These are phyloP conservation scores for Dynastes maya DNA, from an alignment of 2,888 invertebrate species.

Conservation along the genomic window DNA sequence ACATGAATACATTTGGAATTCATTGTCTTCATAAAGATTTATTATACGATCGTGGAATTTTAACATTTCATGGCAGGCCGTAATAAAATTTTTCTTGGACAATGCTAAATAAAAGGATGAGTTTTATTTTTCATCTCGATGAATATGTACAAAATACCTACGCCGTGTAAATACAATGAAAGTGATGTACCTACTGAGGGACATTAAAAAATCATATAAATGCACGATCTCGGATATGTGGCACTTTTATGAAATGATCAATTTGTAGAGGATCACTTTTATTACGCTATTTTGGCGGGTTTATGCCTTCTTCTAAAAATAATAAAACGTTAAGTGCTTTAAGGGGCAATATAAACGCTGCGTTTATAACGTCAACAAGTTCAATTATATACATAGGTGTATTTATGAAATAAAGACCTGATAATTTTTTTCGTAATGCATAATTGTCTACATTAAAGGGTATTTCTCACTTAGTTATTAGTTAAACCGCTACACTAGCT, in stretches of 20 bases:
- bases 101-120: background rate
- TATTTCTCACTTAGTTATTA: no score
- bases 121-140: constrained; percentile 33
- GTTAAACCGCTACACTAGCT: no score
- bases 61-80: constrained; percentile 12
- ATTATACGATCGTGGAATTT: constrained; percentile 28
- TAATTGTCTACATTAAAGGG: no score
- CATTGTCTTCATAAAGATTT: constrained; percentile 42
- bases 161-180: constrained; percentile 34
- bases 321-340: constrained; percentile 39
- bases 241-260: constrained; percentile 46
- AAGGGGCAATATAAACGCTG: constrained; percentile 52
- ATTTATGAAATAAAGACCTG: no score
- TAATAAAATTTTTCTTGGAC: constrained; percentile 19
- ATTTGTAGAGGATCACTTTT: constrained; percentile 42
- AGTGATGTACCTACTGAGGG: constrained; percentile 26
- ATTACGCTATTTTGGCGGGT: constrained; percentile 50
- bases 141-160: constrained; percentile 30
- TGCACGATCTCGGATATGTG: constrained; percentile 23
- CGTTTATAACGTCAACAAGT: constrained; percentile 19
- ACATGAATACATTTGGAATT: constrained; percentile 25
- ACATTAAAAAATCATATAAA: constrained; percentile 38
- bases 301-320: constrained; percentile 39
- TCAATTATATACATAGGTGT: constrained; percentile 2
- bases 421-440: no score